These are phyloP conservation scores for Caiman crocodilus DNA, from an alignment of 2,797 vertebrate genomes.

Conservation along the genomic window DNA sequence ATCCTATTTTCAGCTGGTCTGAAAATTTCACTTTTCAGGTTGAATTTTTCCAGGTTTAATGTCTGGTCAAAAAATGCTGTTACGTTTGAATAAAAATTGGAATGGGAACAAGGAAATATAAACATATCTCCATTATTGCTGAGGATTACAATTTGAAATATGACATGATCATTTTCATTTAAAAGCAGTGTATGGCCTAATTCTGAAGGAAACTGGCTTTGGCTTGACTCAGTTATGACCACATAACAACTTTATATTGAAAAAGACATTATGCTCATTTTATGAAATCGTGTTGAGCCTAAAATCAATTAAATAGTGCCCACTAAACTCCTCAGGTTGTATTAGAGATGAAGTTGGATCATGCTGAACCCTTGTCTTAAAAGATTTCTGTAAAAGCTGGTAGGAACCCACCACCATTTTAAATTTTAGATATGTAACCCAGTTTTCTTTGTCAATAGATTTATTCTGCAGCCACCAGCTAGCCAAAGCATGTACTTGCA, in stretches of 20 bases:
- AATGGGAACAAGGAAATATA: background rate
- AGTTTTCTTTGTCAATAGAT: background rate
- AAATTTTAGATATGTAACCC: background rate
- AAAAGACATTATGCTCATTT: background rate
- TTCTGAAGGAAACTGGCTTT: too few relatives aligned
- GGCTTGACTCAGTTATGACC: too few relatives aligned
- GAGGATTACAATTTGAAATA: background rate
- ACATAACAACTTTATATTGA: background rate
- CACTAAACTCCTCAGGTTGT: background rate
- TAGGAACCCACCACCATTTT: background rate
- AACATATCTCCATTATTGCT: background rate
- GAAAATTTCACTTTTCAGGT: background rate
- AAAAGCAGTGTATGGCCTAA: too few relatives aligned
- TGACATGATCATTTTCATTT: too few relatives aligned
- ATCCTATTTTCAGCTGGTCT: background rate
- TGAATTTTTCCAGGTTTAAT: background rate
- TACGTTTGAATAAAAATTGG: background rate
- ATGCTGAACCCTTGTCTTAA: accelerated
- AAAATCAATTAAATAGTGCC: background rate
- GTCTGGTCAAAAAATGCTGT: background rate
- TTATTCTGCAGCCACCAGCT: background rate
- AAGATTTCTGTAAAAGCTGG: background rate
- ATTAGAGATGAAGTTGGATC: background rate
- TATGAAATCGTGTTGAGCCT: background rate
- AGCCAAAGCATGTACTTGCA: background rate